Evolutionary conservation across 2,888 invertebrate genomes (phyloP).

Genomic region (Zeuzera pyrina): DNA sequence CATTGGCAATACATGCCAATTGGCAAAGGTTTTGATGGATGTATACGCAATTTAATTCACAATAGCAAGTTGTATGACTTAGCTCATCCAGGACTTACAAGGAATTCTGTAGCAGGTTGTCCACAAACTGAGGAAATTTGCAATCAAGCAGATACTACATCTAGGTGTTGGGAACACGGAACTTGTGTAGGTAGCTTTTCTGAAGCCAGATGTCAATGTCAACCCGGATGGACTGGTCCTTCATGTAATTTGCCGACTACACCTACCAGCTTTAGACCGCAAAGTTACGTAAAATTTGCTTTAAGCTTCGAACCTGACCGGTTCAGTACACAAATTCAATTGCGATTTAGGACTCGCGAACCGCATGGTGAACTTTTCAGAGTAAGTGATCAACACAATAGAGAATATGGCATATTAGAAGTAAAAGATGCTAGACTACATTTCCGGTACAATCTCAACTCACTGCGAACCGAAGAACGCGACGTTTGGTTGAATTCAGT

Average conservation of each 20-base stretch:
- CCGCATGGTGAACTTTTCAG: slow-evolving; percentile 94
- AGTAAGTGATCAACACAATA: slow-evolving; percentile 93
- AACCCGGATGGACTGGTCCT: slow-evolving; percentile 95
- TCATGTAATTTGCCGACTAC: slow-evolving; percentile 89
- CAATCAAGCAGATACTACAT: slow-evolving; percentile 87
- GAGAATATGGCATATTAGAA: slow-evolving; percentile 94
- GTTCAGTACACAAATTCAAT: slow-evolving; percentile 92
- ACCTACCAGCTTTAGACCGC: slow-evolving; percentile 92
- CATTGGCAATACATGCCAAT: slow-evolving; percentile 94
- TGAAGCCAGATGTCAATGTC: slow-evolving; percentile 93
- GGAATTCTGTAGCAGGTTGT: slow-evolving; percentile 92
- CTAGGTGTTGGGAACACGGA: slow-evolving; percentile 94
- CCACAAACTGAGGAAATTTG: slow-evolving; percentile 95
- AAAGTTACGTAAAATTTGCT: slow-evolving; percentile 97
- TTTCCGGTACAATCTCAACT: slow-evolving; percentile 94
- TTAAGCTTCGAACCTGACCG: slow-evolving; percentile 94
- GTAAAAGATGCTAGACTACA: slow-evolving; percentile 92
- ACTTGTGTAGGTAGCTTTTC: slow-evolving; percentile 92
- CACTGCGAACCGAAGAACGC: slow-evolving; percentile 89
- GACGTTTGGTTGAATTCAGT: slow-evolving; percentile 93
- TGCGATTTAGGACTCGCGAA: slow-evolving; percentile 94
- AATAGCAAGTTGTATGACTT: slow-evolving; percentile 97
- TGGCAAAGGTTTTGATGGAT: slow-evolving; percentile 94
- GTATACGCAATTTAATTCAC: slow-evolving; percentile 95
- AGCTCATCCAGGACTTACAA: slow-evolving; percentile 90